Conservation (phyloP, 2,113 vertebrate species). For the Origma solitaria region DNA sequence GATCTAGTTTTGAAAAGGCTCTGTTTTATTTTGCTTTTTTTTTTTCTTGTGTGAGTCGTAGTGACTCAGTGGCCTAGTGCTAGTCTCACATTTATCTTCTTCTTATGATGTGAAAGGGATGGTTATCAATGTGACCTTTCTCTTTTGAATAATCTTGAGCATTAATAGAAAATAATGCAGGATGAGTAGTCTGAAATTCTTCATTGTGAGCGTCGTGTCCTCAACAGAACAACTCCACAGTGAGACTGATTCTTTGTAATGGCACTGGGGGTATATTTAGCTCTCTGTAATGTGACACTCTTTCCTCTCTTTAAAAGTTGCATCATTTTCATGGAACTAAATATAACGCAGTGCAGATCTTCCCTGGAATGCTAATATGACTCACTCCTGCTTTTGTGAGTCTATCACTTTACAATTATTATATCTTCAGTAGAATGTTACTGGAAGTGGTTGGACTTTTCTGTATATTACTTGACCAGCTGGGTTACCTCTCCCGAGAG, state of each 20-base stretch:
- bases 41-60: not conserved
- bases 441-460: not conserved
- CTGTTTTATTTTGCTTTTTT: not conserved
- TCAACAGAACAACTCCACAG: not conserved
- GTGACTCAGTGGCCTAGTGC: not conserved
- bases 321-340: not conserved
- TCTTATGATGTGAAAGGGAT: not conserved
- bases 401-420: not conserved
- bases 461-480: not conserved
- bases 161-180: not conserved
- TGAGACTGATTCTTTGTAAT: not conserved
- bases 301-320: not conserved
- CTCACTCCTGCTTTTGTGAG: not conserved
- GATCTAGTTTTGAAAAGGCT: not conserved
- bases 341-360: not conserved
- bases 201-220: not conserved
- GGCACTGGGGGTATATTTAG: not conserved
- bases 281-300: not conserved
- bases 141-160: not conserved
- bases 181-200: not conserved
- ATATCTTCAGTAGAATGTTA: not conserved
- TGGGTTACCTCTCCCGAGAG: not conserved
- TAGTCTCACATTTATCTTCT: not conserved
- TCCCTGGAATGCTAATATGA: not conserved
- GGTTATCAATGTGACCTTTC: not conserved